Evolutionary conservation across 2,113 vertebrate genomes (phyloP), one percentile per base, ranked within the genome.

Genomic region (Opisthocomus hoazin): DNA sequence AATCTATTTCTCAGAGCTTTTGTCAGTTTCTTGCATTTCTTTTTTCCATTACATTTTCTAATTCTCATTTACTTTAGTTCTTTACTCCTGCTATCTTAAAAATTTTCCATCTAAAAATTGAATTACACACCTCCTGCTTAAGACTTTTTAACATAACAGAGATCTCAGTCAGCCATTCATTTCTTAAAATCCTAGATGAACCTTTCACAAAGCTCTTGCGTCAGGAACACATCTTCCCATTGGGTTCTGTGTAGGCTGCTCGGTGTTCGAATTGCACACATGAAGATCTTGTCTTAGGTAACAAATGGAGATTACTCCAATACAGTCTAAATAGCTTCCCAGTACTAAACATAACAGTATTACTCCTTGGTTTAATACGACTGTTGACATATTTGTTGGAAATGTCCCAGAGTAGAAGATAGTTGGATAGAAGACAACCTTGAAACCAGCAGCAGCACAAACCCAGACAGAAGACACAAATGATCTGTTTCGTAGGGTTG

Each of bases 31-130:
- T 78, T 60, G 20, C 37, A n/a, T 95, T 71, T 45, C 22, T 71
- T 15, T 68, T 86, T 91, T 84, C 71, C 56, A 71, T 87, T 95
- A 41, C 36, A 48, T 83, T 89, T 94, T 83, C 73, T 91, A 34
- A 30, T 87, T 93, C 75, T 96, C 81, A 84, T 93, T 96, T 95
- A 56, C 39, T 94, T 96, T 74, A 95, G 48, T n/a, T 65, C 56
- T 79, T 91, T 92, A 93, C 48, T 92, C 57, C 90, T 81, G 15
- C 57, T 93, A 65, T 93, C 94, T 89, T 66, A 61, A 94, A 68
- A 29, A 65, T 22, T 61, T 70, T 71, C 81, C 73, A 87, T 91
- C 83, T 96, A 95, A 93, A 95, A 96, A 77, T 39, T 82, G 74
- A 96, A 90, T 92, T 97, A 84, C 51, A 53, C 77, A 53, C 21